A percentile compares a stretch with the other conserved stretches of the same genome.
phyloP scores from a whole-genome alignment of 2,888 invertebrate genomes.

The Pseudoips prasinana region DNA sequence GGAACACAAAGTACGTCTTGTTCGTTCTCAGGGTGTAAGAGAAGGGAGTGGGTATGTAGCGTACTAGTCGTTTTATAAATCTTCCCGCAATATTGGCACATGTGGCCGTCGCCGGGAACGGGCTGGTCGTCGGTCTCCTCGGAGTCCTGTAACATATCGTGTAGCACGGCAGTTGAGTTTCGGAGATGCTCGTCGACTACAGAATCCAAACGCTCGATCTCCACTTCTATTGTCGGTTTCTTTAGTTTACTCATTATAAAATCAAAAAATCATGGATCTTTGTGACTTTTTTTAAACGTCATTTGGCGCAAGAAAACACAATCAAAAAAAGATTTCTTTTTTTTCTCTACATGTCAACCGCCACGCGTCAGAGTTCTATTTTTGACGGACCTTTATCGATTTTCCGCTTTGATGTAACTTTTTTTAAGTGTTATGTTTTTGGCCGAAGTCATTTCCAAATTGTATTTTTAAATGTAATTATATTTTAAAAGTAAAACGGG shows the following conservation, averaged over 20 bases:
- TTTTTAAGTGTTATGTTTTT: slow-evolving; percentile 1
- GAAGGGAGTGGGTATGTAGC: slow-evolving; percentile 48
- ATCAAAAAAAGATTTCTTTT: slow-evolving; percentile 14
- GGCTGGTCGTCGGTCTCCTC: slow-evolving; percentile 17
- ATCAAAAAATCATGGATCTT: slow-evolving; percentile 1
- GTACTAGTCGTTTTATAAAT: slow-evolving; percentile 53
- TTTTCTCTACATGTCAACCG: slow-evolving; percentile 11
- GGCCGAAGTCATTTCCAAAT: too few relatives aligned
- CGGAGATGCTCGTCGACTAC: slow-evolving; percentile 49
- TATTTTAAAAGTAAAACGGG: too few relatives aligned
- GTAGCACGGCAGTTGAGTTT: slow-evolving; percentile 48
- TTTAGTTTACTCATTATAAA: slow-evolving; percentile 16
- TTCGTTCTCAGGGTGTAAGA: slow-evolving; percentile 53
- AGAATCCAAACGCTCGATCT: slow-evolving; percentile 41
- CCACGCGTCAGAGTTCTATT: slow-evolving; percentile 2
- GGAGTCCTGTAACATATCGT: slow-evolving; percentile 41
- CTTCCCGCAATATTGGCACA: slow-evolving; percentile 65
- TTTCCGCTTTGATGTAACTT: slow-evolving; percentile 5
- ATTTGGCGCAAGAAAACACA: slow-evolving; percentile 16
- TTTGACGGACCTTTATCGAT: slow-evolving; percentile 8
- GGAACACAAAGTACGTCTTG: slow-evolving; percentile 40
- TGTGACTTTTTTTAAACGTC: slow-evolving; percentile 18
- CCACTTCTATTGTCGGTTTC: slow-evolving; percentile 37
- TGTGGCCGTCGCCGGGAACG: slow-evolving; percentile 41
- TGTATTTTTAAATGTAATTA: too few relatives aligned